Base-by-base conservation (phyloP, 2,797 vertebrate genomes). In the Pyrocephalus nanus region DNA sequence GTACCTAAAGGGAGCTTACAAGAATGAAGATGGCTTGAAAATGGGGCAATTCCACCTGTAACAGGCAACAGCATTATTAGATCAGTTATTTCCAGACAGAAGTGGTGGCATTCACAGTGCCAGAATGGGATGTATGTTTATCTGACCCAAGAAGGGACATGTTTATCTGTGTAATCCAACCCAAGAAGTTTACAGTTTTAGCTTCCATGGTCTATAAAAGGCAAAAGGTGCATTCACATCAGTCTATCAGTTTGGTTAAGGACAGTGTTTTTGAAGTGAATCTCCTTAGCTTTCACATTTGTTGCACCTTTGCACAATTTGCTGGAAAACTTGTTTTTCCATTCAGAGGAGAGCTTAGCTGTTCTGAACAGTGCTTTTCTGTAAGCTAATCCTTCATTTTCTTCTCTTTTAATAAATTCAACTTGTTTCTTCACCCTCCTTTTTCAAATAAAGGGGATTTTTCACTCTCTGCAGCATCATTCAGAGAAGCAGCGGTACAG, bases 331-430 rank as follows among this genome's bases (percentile, higher is more conserved):
- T 60, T 74, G 15, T 8, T 76, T 91, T 85, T 34, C 72, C 9
- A 4, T 87, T 88, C 58, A 81, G 86, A 72, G 21, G 27, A 81
- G 48, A 81, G 45, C 71, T 79, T 77, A 76, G 60, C 66, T 88
- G 22, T 38, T 43, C 57, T 53, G 34, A 93, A 15, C 61, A 85
- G 61, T 6, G 3, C 27, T 77, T 87, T 90, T 73, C 34, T 20
- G 8, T 32, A 30, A 85, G 38, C 55, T 93, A 82, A 92, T 91
- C 67, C 80, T 86, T 42, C 38, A 55, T 43, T 82, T 84, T 67
- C 72, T 93, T 90, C 48, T 87, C 40, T n/a, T 82, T 40, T 83
- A 67, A 85, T 55, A 42, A 96, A 53, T 80, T 82, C 90, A 88
- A 42, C 48, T 93, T 61, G 21, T 88, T 95, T 86, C 42, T 60